phyloP scores from a whole-genome alignment of 2,797 vertebrate species.

The Trachurus trachurus region DNA sequence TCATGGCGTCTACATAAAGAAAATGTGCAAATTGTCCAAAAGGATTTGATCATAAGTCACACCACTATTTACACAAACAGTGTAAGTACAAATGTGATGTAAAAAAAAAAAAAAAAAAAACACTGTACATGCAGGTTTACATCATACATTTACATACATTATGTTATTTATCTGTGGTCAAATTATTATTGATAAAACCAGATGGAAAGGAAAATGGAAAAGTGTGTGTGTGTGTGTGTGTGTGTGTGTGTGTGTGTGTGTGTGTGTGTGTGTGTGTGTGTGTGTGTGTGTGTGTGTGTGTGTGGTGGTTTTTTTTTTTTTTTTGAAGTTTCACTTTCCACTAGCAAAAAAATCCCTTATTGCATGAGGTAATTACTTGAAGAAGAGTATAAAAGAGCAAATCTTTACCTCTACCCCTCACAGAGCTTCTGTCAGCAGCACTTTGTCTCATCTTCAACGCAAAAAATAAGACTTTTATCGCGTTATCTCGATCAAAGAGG shows the following conservation, averaged over 20 bases:
- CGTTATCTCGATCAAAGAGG: slow-evolving; percentile 18
- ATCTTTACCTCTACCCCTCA: slow-evolving; percentile 1
- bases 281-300: no score
- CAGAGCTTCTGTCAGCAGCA: slow-evolving; percentile 29
- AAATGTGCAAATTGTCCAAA: neutral
- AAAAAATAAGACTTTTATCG: neutral
- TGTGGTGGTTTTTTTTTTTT: neutral
- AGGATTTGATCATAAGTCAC: neutral
- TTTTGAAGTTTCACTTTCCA: slow-evolving; percentile 71
- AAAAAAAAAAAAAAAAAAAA: no score
- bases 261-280: no score
- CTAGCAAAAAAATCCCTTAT: slow-evolving; percentile 44
- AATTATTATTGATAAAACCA: neutral
- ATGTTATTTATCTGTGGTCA: neutral
- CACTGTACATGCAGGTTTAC: no score
- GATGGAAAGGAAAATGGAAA: neutral
- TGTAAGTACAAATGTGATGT: neutral
- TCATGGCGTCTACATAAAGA: neutral
- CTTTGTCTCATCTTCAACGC: neutral
- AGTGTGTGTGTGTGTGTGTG: no score
- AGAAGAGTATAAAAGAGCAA: slow-evolving; percentile 47
- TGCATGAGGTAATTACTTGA: neutral
- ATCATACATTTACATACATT: no score
- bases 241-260: no score
- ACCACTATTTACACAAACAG: neutral